Percentiles rank a stretch among this genome's conserved stretches.
Conservation (phyloP, 2,888 invertebrate species). For the Trachelus stipa region DNA sequence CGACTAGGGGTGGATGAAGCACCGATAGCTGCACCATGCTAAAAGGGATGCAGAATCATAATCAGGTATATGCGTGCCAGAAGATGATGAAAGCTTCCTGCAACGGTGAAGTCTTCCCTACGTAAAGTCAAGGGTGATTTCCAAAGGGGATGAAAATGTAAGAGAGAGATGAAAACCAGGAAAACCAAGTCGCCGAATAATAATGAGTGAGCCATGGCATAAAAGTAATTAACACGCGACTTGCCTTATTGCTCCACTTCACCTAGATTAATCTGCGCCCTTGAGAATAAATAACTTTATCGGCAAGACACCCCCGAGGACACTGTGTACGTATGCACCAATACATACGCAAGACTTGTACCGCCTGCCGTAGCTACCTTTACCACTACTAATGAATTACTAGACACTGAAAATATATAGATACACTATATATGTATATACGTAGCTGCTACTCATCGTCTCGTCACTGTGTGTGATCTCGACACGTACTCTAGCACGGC, state of each 20-base stretch:
- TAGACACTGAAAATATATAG: background rate
- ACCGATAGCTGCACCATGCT: background rate
- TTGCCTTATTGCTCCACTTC: conserved; percentile 3
- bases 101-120: background rate
- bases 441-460: background rate
- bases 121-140: background rate
- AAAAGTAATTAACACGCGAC: conserved; percentile 17
- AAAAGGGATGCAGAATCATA: background rate
- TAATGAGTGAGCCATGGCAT: conserved; percentile 19
- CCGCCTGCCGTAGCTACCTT: background rate
- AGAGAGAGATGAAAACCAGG: background rate
- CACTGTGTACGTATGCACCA: background rate
- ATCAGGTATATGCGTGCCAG: background rate
- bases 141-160: background rate
- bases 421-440: background rate
- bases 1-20: background rate
- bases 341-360: background rate
- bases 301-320: conserved; percentile 8
- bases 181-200: conserved; percentile 10
- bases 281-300: conserved; percentile 34
- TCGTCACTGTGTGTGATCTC: background rate
- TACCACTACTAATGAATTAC: background rate
- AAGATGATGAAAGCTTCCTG: background rate
- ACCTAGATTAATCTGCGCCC: conserved; percentile 3
- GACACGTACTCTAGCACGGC: background rate